Evolutionary conservation across 2,113 vertebrate species (phyloP).

Genomic region (Balaeniceps rex): DNA sequence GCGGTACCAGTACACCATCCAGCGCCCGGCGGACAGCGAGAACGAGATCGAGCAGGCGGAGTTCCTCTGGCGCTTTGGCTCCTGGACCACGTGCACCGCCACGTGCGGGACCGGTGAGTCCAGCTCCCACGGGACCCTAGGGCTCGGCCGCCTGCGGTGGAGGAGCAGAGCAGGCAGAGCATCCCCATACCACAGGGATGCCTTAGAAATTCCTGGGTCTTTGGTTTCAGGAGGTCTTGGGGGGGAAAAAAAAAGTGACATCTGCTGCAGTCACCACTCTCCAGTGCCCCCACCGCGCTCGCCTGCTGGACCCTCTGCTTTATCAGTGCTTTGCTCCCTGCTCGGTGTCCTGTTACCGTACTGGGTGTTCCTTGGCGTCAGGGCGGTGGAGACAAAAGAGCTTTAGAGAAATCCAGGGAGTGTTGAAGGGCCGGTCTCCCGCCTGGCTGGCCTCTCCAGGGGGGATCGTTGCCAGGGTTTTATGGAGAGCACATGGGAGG

Average conservation of each 20-base stretch:
- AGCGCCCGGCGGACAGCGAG: constrained; percentile 48
- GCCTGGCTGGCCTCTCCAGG: neutral
- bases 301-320: rapidly evolving
- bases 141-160: rapidly evolving
- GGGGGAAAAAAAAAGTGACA: rapidly evolving
- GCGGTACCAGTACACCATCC: constrained; percentile 91
- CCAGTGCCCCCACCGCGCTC: rapidly evolving
- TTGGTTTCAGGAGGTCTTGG: neutral
- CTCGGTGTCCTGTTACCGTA: neutral
- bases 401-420: neutral
- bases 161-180: neutral
- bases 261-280: neutral
- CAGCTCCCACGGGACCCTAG: rapidly evolving
- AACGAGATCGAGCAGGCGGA: constrained; percentile 19
- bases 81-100: constrained; percentile 88
- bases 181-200: rapidly evolving
- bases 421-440: neutral
- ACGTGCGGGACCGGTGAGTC: constrained; percentile 87
- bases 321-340: neutral
- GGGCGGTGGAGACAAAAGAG: neutral
- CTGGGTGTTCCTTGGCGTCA: neutral
- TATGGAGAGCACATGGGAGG: neutral
- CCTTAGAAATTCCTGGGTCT: neutral
- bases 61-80: constrained; percentile 88
- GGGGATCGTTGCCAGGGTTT: neutral